Conservation (phyloP, 2,888 invertebrate genomes). For the Parnassius mnemosyne region DNA sequence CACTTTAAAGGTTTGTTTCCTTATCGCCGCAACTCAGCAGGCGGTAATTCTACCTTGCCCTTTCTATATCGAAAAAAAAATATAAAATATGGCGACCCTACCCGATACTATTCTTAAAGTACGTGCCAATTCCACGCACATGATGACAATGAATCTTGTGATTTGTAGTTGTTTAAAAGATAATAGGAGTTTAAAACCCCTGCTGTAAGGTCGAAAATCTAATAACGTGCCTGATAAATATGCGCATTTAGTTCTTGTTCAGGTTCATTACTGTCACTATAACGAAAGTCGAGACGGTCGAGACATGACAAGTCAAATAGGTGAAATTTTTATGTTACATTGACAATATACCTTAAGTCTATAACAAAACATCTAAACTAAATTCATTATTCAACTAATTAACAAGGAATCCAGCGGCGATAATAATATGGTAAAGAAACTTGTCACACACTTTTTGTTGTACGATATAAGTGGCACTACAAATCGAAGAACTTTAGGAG, state of each 20-base stretch:
- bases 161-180: background rate
- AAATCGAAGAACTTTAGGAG: too few relatives aligned
- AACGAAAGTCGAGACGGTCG: slow-evolving; percentile 23
- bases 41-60: too few relatives aligned
- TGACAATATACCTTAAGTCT: slow-evolving; percentile 3
- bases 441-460: slow-evolving; percentile 1
- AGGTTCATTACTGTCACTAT: slow-evolving; percentile 26
- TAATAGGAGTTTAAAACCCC: background rate
- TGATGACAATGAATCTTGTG: background rate
- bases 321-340: slow-evolving; percentile 31
- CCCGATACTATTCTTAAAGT: background rate
- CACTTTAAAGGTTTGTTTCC: too few relatives aligned
- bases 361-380: background rate
- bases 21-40: too few relatives aligned
- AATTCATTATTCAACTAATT: background rate
- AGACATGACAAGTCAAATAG: slow-evolving; percentile 31
- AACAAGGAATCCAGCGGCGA: background rate
- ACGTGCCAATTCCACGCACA: background rate
- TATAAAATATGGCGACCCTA: slow-evolving; percentile 1
- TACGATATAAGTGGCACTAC: too few relatives aligned
- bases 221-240: background rate
- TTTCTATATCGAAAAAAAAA: background rate
- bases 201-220: background rate
- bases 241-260: slow-evolving; percentile 3
- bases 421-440: background rate